Base-by-base conservation (phyloP, 2,113 vertebrate genomes). In the Apteryx owenii region DNA sequence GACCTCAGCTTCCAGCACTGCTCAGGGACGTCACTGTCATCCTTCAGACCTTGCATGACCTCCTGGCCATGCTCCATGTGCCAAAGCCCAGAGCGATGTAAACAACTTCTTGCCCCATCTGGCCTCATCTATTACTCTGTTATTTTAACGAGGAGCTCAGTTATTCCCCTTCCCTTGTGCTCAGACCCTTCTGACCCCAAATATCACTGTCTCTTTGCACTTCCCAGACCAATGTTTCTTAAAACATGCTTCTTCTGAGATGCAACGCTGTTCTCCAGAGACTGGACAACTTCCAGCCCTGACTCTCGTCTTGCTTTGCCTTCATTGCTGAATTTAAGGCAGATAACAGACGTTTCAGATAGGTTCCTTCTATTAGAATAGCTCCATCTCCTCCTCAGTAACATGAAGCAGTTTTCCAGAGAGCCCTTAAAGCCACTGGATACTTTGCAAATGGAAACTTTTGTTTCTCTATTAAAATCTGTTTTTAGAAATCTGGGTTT, bases 331-430 rank as follows among this genome's bases (percentile, higher is more conserved):
- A 66, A 60, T n/a, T 38, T 46, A 18, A 65, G 44, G 56, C 31
- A 0, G 2, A 66, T 9, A 64, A 56, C 22, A 53, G 81, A 83
- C 0, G 1, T 54, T 89, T 38, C 61, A 22, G 2, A 3, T 48
- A 66, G 8, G 19, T 82, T 90, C 75, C 62, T 71, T 93, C 73
- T n/a, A 70, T 73, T 8, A 62, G 85, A 80, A 73, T 8, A 81
- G 50, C 79, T 85, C 71, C 58, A 76, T 78, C 65, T 15, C 53
- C 65, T 80, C 70, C 61, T 20, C 28, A 9, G 25, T 0, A 6
- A 50, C 21, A 17, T 0, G 9, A 13, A 73, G 42, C 33, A 19
- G 3, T 73, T 76, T 56, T 38, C 72, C 81, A 80, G 70, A 79
- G 65, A 90, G 72, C 56, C 33, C 68, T 56, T 25, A 22, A 76